These are phyloP conservation scores for Spermophilus dauricus DNA, from an alignment of 2,113 vertebrate species.

Conservation along the genomic window DNA sequence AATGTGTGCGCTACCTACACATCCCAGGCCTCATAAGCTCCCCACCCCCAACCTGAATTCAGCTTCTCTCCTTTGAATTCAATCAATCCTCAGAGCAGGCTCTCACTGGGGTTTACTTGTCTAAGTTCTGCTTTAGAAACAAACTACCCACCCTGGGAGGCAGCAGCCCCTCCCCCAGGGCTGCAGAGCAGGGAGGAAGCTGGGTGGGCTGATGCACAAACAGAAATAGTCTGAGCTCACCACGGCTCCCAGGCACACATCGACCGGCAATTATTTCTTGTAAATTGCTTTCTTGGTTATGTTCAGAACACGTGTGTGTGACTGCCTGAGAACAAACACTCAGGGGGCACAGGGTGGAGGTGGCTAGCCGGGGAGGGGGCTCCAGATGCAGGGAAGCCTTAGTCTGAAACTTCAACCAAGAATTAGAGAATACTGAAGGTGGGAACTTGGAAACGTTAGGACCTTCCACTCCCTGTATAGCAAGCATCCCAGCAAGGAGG, in stretches of 20 bases:
- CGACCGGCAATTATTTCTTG: conserved; percentile 81
- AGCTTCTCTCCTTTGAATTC: conserved; percentile 25
- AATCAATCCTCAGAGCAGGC: neutral
- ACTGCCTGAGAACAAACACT: conserved; percentile 56
- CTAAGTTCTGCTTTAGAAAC: conserved; percentile 27
- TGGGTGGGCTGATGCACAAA: conserved; percentile 56
- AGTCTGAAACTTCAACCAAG: neutral
- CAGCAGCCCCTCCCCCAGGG: neutral
- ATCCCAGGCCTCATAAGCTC: neutral
- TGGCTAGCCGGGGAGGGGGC: neutral
- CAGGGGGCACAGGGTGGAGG: neutral
- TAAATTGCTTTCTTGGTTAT: conserved; percentile 79
- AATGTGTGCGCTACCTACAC: neutral
- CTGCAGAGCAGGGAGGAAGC: neutral
- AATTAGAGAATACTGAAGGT: neutral
- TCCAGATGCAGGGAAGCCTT: neutral
- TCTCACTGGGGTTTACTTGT: neutral
- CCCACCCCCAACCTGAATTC: neutral
- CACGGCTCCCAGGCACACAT: conserved; percentile 48
- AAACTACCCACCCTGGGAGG: neutral
- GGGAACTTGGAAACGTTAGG: conserved; percentile 10
- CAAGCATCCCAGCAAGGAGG: neutral
- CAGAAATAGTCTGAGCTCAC: conserved; percentile 71
- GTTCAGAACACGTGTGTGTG: conserved; percentile 66
- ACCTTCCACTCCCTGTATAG: neutral